Conservation (phyloP, 2,888 invertebrate species). For the Pollenia griseotomentosa region DNA sequence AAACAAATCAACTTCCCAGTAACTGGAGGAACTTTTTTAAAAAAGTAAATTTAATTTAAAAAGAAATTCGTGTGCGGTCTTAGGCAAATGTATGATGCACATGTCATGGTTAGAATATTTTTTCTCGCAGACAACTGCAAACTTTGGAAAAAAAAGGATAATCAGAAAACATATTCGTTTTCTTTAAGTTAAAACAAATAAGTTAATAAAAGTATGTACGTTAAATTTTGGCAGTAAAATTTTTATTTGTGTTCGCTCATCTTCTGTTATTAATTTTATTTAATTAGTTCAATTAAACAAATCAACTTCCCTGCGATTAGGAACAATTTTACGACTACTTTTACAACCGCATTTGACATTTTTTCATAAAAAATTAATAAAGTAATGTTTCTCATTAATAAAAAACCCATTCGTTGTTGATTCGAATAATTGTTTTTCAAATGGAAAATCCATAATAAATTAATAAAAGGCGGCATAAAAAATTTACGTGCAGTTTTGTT, state of each 20-base stretch:
- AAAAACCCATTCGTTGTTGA: not conserved
- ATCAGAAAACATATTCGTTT: no score
- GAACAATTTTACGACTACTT: not conserved
- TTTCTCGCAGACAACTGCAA: not conserved
- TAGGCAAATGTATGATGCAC: not conserved
- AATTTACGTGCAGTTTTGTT: not conserved
- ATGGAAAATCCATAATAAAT: constrained; percentile 4
- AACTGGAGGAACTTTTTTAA: no score
- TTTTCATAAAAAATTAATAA: constrained; percentile 12
- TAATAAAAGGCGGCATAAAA: not conserved
- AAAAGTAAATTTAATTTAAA: not conserved
- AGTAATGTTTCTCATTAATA: not conserved
- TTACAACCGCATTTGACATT: not conserved
- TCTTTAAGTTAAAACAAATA: no score
- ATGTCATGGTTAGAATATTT: not conserved
- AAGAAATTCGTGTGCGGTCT: not conserved
- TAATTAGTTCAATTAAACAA: not conserved
- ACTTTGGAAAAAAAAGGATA: not conserved
- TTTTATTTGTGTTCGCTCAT: no score
- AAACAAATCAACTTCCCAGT: not conserved
- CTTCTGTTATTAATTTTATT: not conserved
- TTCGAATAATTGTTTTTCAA: constrained; percentile 13
- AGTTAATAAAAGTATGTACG: no score
- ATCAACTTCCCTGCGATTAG: not conserved
- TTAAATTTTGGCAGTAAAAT: no score